Evolutionary conservation across 2,797 vertebrate genomes (phyloP), one percentile per base, ranked within the genome.

Genomic region (Acrossocheilus fasciatus): DNA sequence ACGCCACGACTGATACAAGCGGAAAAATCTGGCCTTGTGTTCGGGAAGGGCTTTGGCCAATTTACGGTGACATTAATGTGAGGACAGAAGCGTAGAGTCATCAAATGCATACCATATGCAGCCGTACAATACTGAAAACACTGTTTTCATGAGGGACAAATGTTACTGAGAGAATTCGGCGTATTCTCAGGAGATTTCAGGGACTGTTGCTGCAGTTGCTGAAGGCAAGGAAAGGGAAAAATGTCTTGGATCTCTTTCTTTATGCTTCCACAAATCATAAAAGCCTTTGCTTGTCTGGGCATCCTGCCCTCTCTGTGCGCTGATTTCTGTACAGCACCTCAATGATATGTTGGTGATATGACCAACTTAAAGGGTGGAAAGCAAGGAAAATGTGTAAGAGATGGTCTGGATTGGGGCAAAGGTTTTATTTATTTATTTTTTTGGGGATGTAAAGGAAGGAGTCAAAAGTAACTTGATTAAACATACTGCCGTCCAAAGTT

Each of bases 201-300:
- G 23, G 75, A 82, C 36, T 62, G 52, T 76, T 62, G 34, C 69
- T 80, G 70, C 41, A 76, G 54, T 75, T 83, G 30, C 57, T 75
- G 30, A 83, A 83, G 69, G 57, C 57, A 30, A 59, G 39, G 11
- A 59, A 81, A 62, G 41, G 36, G 36, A 39, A 64, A 66, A 59
- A 64, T 69, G 69, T 72, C n/a, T 80, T 81, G 86, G 84, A 83
- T 83, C 66, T 62, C 59, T 54, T 68, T 81, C 43, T 54, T 74
- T 73, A 34, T 43, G 70, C 68, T 79, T 88, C 86, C 87, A 85
- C 86, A 90, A 88, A 88, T 89, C 86, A 87, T 85, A 80, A 89
- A 89, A 88, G 4, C 86, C 80, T 84, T 88, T 87, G 77, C 88
- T 90, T 90, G 68, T 88, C 83, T 90, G 72, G 90, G 84, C 86